Evolutionary conservation across 1,140 invertebrate species (phyloP).

Genomic region (Orchestia grillus): DNA sequence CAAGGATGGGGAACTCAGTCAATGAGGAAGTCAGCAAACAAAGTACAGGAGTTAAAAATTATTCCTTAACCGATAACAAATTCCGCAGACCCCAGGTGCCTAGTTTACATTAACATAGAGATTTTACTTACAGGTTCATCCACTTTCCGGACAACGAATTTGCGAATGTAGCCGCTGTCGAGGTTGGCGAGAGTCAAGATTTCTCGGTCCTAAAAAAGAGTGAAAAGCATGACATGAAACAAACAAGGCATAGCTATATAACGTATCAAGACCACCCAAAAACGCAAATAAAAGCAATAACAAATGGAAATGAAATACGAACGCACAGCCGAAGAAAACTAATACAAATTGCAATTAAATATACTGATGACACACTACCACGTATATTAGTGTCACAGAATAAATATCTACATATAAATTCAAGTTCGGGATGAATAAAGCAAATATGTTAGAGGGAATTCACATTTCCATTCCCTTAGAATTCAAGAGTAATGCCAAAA

Average conservation of each 20-base stretch:
- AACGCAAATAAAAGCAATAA: neutral
- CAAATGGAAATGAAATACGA: neutral
- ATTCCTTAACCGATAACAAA: too few relatives aligned
- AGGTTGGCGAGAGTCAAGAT: slow-evolving; percentile 67
- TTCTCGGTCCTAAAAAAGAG: slow-evolving; percentile 63
- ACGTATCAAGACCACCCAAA: neutral
- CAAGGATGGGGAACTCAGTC: too few relatives aligned
- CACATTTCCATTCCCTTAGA: neutral
- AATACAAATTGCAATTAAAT: too few relatives aligned
- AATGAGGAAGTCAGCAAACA: too few relatives aligned
- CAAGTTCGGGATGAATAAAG: neutral
- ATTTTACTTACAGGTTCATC: slow-evolving; percentile 64
- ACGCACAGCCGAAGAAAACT: too few relatives aligned
- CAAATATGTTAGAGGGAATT: neutral
- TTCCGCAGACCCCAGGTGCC: neutral
- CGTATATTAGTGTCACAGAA: neutral
- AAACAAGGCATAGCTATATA: neutral
- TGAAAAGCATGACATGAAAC: neutral
- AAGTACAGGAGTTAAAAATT: too few relatives aligned
- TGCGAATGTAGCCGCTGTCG: slow-evolving; percentile 66
- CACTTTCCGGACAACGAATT: slow-evolving; percentile 67
- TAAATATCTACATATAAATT: neutral
- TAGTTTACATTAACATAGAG: neutral
- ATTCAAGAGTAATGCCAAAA: neutral
- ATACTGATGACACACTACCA: too few relatives aligned